These are phyloP conservation scores for Pseudopipra pipra DNA, from an alignment of 2,113 vertebrate species.

Conservation along the genomic window DNA sequence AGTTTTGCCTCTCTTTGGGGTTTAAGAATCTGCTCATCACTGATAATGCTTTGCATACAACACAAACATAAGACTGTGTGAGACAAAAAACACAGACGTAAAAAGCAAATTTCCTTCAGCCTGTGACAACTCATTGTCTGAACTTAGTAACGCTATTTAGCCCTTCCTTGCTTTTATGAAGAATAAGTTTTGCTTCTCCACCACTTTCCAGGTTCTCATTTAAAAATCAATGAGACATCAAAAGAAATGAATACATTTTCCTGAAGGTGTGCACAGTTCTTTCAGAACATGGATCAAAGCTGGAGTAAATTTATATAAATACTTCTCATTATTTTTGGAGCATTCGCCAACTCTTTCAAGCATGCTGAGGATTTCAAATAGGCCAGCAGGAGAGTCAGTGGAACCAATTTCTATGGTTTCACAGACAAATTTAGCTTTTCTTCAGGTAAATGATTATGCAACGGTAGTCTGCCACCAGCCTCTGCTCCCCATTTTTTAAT, in stretches of 20 bases:
- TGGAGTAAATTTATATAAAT: neutral
- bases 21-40: neutral
- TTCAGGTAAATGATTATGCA: neutral
- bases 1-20: neutral
- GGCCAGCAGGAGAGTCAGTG: neutral
- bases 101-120: neutral
- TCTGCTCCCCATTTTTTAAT: neutral
- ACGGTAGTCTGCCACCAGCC: neutral
- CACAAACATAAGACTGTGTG: neutral
- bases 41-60: rapidly evolving
- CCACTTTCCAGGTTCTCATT: neutral
- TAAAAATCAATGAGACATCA: neutral
- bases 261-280: neutral
- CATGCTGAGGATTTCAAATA: neutral
- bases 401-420: neutral
- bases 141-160: neutral
- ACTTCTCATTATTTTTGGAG: neutral
- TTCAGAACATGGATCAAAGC: neutral
- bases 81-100: neutral
- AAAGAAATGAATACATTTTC: neutral
- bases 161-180: neutral
- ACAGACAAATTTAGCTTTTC: neutral
- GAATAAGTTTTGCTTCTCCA: neutral
- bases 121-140: neutral
- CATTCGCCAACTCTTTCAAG: neutral